Conservation (phyloP, 2,888 invertebrate genomes). For the Saturnia japonica region DNA sequence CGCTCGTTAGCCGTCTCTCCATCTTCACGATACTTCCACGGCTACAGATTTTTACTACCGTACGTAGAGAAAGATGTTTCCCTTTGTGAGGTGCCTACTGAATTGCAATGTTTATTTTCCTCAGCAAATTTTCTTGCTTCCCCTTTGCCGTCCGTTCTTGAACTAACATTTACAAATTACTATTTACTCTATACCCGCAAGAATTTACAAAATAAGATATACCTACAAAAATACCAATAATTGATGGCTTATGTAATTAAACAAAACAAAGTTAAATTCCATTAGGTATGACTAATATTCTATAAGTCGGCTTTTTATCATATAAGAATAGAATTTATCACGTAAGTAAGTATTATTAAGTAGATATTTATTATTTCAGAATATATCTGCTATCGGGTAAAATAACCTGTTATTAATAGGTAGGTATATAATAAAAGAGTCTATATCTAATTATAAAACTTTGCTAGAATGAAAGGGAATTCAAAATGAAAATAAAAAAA, state of each 20-base stretch:
- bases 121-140: conserved; percentile 27
- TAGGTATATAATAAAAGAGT: not conserved
- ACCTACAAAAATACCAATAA: too few species aligned
- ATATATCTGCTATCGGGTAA: not conserved
- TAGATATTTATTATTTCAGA: too few species aligned
- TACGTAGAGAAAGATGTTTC: conserved; percentile 66
- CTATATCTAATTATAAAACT: too few species aligned
- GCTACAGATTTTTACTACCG: conserved; percentile 75
- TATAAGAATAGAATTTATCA: too few species aligned
- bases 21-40: conserved; percentile 69
- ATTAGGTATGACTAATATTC: too few species aligned
- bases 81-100: conserved; percentile 49
- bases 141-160: conserved; percentile 23
- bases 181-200: not conserved
- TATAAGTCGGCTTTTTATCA: too few species aligned
- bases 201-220: not conserved
- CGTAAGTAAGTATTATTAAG: too few species aligned
- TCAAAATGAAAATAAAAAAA: too few species aligned
- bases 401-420: not conserved
- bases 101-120: conserved; percentile 62
- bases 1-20: conserved; percentile 75
- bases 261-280: too few species aligned
- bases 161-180: conserved; percentile 4
- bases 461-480: too few species aligned
- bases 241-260: too few species aligned